phyloP scores from a whole-genome alignment of 64 coral and sea anemone genomes.

The Trachythela sp. region DNA sequence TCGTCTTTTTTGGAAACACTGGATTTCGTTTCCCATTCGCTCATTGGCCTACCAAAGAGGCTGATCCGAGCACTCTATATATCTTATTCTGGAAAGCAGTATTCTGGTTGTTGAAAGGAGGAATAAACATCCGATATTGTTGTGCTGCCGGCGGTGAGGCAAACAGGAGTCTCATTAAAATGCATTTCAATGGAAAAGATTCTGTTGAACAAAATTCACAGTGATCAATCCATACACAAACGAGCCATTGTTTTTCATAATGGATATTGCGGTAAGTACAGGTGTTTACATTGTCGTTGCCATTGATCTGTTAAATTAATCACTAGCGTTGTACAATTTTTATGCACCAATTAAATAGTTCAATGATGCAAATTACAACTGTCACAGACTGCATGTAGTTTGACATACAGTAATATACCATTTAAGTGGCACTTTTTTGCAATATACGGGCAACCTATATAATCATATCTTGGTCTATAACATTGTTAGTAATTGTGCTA shows the following conservation, averaged over 20 bases:
- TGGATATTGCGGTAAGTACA: slow-evolving; percentile 1
- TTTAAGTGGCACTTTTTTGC: too few relatives aligned
- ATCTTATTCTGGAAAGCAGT: not conserved
- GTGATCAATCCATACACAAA: not conserved
- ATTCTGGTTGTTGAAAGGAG: slow-evolving; percentile 8
- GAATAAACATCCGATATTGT: not conserved
- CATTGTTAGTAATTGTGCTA: not conserved
- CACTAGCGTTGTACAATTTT: not conserved
- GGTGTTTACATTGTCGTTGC: too few relatives aligned
- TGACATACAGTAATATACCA: too few relatives aligned
- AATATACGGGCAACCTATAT: too few relatives aligned
- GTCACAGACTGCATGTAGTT: too few relatives aligned
- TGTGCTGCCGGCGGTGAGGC: not conserved
- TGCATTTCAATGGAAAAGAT: not conserved
- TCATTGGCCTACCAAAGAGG: not conserved
- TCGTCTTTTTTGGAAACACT: not conserved
- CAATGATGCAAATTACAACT: too few relatives aligned
- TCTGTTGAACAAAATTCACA: not conserved
- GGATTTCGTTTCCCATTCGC: not conserved
- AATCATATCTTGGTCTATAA: too few relatives aligned
- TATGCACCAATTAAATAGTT: too few relatives aligned
- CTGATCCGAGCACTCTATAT: not conserved
- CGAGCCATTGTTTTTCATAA: not conserved
- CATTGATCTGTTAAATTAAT: not conserved
- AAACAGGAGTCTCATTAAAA: too few relatives aligned